Conservation (phyloP, 2,797 vertebrate genomes). For the Danionella dracula region DNA sequence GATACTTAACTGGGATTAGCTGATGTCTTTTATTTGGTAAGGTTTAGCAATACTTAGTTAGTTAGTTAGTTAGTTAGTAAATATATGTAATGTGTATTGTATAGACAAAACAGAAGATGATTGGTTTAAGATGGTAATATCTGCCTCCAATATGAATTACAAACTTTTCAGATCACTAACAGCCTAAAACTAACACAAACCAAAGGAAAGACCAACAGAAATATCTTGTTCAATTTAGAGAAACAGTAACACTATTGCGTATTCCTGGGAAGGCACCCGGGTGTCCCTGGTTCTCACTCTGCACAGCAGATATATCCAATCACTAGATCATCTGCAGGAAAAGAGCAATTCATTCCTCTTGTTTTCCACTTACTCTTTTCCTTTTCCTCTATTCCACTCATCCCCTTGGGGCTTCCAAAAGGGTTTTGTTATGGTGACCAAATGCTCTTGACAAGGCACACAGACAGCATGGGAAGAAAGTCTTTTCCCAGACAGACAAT, state of each 20-base stretch:
- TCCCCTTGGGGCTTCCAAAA: neutral
- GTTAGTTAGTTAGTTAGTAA: too few species aligned
- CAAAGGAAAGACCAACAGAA: neutral
- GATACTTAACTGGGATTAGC: too few species aligned
- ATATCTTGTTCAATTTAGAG: neutral
- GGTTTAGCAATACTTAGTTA: too few species aligned
- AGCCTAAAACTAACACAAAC: neutral
- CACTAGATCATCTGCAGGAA: neutral
- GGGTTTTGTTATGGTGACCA: constrained; percentile 17
- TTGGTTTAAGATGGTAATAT: too few species aligned
- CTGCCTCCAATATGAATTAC: too few species aligned
- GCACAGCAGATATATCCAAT: constrained; percentile 19
- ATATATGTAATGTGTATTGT: too few species aligned
- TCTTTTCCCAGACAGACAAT: neutral
- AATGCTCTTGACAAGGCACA: constrained; percentile 14
- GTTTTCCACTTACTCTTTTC: neutral
- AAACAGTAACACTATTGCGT: too few species aligned
- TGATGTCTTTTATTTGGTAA: too few species aligned
- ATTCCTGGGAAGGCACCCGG: neutral
- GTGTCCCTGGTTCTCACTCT: neutral
- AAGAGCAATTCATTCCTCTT: neutral
- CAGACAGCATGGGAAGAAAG: constrained; percentile 2
- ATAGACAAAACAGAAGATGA: too few species aligned
- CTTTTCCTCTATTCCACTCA: too few species aligned
- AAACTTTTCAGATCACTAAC: too few species aligned